Evolutionary conservation across 1,140 invertebrate species (phyloP), one percentile per base, ranked within the genome.

Genomic region (Drosophila lowei): DNA sequence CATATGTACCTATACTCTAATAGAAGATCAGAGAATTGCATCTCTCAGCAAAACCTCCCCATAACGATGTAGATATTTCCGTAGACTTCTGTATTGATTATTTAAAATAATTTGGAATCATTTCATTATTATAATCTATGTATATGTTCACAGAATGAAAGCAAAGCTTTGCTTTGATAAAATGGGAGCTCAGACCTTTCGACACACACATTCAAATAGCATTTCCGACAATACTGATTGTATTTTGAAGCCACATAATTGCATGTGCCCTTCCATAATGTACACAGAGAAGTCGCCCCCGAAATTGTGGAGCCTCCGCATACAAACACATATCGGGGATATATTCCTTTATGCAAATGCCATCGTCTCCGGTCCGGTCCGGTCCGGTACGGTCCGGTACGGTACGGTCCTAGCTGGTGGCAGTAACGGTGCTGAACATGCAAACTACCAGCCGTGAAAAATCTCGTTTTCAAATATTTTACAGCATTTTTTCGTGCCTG

Each of bases 391-490:
- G 23, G 23, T 25, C 4, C 23, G 23, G 23, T 5, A 4, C 1
- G 23, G 23, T 25, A 4, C 23, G 23, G 23, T 25, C 3, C 23
- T 25, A 25, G 23, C 3, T 46, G 15, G 25, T 44, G 52, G 50
- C 78, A 70, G 77, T 74, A 86, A 86, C 81, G 63, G 83, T 75
- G 62, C 81, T 81, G 81, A 86, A 86, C 81, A 86, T 86, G 52
- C 83, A 88, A 88, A 88, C 83, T 88, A 88, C 83, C 83, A 88
- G 71, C 83, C 83, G 83, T 88, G 83, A 88, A 88, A 86, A 88
- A 88, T 85, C 78, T 88, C 71, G 78, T 88, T 80, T 78, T 88
- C 78, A 88, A 83, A 88, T 88, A 88, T 88, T 88, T 88, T 88
- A 88, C 77, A 88, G 79, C 83, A 75, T 76, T 88, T 86, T 86